These are phyloP conservation scores for Calvadosia cruxmelitensis DNA, from an alignment of 30 jellyfish, hydroid and myxozoan genomes.

Conservation along the genomic window DNA sequence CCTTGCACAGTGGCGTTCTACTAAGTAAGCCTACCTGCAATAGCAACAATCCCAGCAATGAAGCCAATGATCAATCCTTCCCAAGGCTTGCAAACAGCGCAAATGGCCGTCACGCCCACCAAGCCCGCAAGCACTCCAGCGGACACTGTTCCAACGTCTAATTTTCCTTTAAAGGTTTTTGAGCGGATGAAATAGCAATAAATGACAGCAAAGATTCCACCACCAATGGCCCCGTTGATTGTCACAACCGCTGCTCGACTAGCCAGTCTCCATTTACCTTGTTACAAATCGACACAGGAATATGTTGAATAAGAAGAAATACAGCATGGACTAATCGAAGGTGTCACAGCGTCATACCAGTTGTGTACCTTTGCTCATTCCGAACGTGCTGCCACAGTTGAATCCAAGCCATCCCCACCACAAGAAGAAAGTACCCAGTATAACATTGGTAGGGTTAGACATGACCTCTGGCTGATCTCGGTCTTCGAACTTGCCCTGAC, in stretches of 20 bases:
- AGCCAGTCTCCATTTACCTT: constrained; percentile 85
- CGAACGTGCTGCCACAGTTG: constrained; percentile 35
- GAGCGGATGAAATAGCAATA: constrained; percentile 26
- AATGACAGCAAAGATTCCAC: constrained; percentile 42
- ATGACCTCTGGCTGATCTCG: not conserved
- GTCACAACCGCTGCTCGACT: constrained; percentile 72
- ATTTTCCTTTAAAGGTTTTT: not conserved
- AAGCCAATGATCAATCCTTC: not conserved
- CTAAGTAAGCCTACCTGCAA: too few relatives aligned
- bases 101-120: not conserved
- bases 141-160: not conserved
- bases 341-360: not conserved
- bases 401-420: constrained; percentile 14
- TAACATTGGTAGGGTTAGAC: constrained; percentile 29
- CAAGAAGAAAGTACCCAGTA: constrained; percentile 25
- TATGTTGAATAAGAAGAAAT: too few relatives aligned
- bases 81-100: constrained; percentile 1
- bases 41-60: not conserved
- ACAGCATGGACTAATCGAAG: too few relatives aligned
- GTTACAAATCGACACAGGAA: too few relatives aligned
- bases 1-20: too few relatives aligned
- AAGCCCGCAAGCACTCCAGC: not conserved
- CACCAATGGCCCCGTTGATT: constrained; percentile 72
- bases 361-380: constrained; percentile 4
- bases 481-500: constrained; percentile 20